A percentile compares a stretch with the other conserved stretches of the same genome.
These are phyloP conservation scores for Galago senegalensis DNA, from an alignment of 2,797 vertebrate species.

Conservation along the genomic window DNA sequence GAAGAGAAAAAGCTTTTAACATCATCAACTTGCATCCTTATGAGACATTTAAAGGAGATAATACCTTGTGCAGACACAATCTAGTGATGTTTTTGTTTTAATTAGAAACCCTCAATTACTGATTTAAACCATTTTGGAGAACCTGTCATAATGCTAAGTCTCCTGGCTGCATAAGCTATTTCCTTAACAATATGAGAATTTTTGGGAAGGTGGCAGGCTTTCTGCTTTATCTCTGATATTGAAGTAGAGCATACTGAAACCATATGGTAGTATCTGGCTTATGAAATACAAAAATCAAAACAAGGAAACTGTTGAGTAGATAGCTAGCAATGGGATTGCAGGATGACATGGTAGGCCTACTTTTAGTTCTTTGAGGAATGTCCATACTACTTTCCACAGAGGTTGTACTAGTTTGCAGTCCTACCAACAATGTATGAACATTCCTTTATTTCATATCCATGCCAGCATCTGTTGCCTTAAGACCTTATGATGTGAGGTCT, in stretches of 20 bases:
- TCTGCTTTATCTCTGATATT: slow-evolving; percentile 55
- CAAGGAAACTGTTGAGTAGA: background rate
- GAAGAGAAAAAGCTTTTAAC: slow-evolving; percentile 27
- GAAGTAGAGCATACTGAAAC: background rate
- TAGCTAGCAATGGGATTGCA: no score
- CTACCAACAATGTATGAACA: no score
- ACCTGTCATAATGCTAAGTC: slow-evolving; percentile 6
- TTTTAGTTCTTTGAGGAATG: no score
- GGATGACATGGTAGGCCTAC: no score
- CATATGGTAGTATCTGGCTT: slow-evolving; percentile 59
- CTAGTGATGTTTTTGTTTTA: slow-evolving; percentile 40
- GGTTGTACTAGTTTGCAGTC: no score
- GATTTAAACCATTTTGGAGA: slow-evolving; percentile 31
- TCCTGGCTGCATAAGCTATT: slow-evolving; percentile 53
- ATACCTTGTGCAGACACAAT: background rate
- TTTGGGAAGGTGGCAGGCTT: slow-evolving; percentile 4
- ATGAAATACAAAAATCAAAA: slow-evolving; percentile 54
- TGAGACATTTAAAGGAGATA: background rate
- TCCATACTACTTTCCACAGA: no score
- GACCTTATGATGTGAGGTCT: no score
- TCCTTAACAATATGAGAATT: slow-evolving; percentile 42
- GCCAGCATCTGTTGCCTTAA: no score
- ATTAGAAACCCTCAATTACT: background rate
- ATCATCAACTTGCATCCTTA: background rate
- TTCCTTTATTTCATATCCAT: no score